phyloP scores from a whole-genome alignment of 2,113 vertebrate genomes.

The Apistogramma diplotaenia region DNA sequence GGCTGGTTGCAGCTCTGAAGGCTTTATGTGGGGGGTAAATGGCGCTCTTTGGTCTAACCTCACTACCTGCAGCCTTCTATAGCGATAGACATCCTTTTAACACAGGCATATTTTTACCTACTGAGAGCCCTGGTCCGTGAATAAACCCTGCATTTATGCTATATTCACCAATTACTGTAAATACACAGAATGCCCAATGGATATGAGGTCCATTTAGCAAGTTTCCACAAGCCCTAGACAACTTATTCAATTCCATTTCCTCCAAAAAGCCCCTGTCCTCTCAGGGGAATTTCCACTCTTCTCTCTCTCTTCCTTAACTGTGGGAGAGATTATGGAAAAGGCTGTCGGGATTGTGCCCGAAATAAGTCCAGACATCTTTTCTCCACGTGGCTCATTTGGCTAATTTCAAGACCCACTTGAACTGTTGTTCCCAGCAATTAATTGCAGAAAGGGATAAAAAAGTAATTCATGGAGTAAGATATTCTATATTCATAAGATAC shows the following conservation, averaged over 20 bases:
- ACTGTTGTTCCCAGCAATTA: not conserved
- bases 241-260: slow-evolving; percentile 60
- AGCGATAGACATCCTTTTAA: not conserved
- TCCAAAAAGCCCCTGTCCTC: slow-evolving; percentile 42
- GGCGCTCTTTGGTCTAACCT: slow-evolving; percentile 7
- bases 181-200: not conserved
- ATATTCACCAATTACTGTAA: not conserved
- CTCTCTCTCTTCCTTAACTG: not conserved
- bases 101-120: not conserved
- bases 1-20: not conserved
- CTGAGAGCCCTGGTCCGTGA: not conserved
- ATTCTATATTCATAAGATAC: not conserved
- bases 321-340: slow-evolving; percentile 14
- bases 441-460: not conserved
- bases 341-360: slow-evolving; percentile 18
- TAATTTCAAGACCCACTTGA: not conserved
- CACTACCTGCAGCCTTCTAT: not conserved
- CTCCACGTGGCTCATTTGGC: no score
- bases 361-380: not conserved
- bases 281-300: slow-evolving; percentile 44
- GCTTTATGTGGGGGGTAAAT: slow-evolving; percentile 2
- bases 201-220: slow-evolving; percentile 20
- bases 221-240: slow-evolving; percentile 30
- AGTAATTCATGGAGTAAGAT: not conserved
- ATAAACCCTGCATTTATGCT: not conserved